Evolutionary conservation across 2,797 vertebrate species (phyloP).

Genomic region (Myotis planiceps): DNA sequence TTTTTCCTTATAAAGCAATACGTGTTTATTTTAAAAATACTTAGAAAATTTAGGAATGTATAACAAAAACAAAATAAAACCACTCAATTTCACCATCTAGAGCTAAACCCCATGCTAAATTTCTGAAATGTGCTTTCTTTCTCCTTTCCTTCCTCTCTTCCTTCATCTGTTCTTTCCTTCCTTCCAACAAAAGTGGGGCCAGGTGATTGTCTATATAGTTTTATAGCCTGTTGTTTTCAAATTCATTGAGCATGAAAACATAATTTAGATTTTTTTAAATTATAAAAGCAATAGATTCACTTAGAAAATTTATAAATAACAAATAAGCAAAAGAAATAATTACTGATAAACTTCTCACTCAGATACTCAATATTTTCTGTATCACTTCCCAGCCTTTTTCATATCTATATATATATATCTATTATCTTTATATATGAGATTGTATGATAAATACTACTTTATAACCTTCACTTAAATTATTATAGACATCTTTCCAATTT

Average conservation of each 20-base stretch:
- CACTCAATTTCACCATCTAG: background rate
- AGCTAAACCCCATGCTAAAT: background rate
- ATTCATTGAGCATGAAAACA: background rate
- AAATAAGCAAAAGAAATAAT: background rate
- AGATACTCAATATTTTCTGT: background rate
- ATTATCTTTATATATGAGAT: background rate
- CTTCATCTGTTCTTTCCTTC: background rate
- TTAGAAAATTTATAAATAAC: conserved; percentile 40
- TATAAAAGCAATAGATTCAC: background rate
- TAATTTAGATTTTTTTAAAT: conserved; percentile 40
- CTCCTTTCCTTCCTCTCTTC: background rate
- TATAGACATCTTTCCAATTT: background rate
- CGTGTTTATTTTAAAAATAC: background rate
- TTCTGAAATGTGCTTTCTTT: background rate
- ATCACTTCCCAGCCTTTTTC: background rate
- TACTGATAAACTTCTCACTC: background rate
- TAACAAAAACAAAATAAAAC: conserved; percentile 7
- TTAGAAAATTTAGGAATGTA: conserved; percentile 2
- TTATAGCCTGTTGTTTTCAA: background rate
- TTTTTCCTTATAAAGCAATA: background rate
- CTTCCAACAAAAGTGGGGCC: background rate
- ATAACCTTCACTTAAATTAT: background rate
- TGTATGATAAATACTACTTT: background rate
- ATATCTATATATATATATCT: background rate
- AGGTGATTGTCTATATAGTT: background rate